Conservation (phyloP, 1,140 invertebrate species). For the Euura saliciscinereae region DNA sequence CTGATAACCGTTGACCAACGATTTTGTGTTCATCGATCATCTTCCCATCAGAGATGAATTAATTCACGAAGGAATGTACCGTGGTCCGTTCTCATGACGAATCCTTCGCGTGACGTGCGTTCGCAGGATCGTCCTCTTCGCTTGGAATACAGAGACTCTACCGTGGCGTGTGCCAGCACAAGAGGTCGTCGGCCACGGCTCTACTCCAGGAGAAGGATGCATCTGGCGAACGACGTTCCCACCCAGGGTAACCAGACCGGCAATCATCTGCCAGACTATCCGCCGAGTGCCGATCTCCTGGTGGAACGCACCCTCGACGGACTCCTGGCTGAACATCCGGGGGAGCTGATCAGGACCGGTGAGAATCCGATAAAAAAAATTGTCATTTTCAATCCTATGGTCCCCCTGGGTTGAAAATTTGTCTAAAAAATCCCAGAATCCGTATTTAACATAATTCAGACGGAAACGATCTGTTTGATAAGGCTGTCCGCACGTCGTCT, state of each 20-base stretch:
- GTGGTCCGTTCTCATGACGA: constrained; percentile 48
- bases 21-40: not conserved
- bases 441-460: not conserved
- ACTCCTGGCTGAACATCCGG: constrained; percentile 85
- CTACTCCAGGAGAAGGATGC: constrained; percentile 54
- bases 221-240: constrained; percentile 48
- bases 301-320: constrained; percentile 84
- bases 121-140: constrained; percentile 54
- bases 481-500: constrained; percentile 90
- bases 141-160: constrained; percentile 49
- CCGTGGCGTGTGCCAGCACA: constrained; percentile 32
- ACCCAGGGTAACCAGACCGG: constrained; percentile 56
- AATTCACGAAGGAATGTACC: not conserved
- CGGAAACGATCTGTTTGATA: not conserved
- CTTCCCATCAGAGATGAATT: not conserved
- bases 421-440: no score
- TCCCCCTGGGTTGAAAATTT: no score
- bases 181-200: constrained; percentile 44
- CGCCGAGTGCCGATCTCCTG: constrained; percentile 78
- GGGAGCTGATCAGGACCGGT: constrained; percentile 90
- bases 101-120: constrained; percentile 54
- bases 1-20: not conserved
- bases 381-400: no score
- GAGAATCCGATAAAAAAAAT: constrained; percentile 6
- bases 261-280: constrained; percentile 74